Evolutionary conservation across 35 echinoderm and acorn worm species (phyloP).

Genomic region (Strongylocentrotus purpuratus): DNA sequence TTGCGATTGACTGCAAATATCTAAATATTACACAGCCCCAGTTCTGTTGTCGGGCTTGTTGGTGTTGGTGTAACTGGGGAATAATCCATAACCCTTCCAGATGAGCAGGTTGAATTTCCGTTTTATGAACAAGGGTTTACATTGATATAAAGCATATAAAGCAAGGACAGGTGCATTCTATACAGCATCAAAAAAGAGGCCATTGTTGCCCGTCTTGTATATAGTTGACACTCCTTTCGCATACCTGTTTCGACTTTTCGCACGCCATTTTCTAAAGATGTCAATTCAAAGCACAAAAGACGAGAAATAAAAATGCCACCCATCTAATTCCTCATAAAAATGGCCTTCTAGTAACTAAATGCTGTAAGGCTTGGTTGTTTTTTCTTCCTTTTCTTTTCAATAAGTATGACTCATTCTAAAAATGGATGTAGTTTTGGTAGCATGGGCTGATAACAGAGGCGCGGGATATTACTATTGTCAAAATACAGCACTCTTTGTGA

Average conservation of each 20-base stretch:
- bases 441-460: background rate
- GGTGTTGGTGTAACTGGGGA: too few species aligned
- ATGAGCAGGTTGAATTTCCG: background rate
- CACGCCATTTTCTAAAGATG: background rate
- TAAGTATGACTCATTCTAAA: background rate
- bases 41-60: too few species aligned
- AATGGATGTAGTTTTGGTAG: background rate
- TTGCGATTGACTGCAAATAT: too few species aligned
- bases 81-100: background rate
- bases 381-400: background rate
- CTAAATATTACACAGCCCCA: too few species aligned
- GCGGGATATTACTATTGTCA: background rate
- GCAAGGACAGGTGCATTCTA: background rate
- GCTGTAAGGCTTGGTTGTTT: background rate
- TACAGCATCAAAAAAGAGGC: background rate
- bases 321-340: background rate
- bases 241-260: background rate
- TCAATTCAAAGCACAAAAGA: background rate
- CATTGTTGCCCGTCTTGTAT: background rate
- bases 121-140: background rate
- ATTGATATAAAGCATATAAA: background rate
- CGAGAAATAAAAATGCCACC: background rate
- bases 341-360: background rate
- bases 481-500: background rate
- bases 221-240: background rate